Percentiles rank a stretch among this genome's conserved stretches.
Conservation (phyloP, 2,113 vertebrate genomes). For the Amphiprion percula region DNA sequence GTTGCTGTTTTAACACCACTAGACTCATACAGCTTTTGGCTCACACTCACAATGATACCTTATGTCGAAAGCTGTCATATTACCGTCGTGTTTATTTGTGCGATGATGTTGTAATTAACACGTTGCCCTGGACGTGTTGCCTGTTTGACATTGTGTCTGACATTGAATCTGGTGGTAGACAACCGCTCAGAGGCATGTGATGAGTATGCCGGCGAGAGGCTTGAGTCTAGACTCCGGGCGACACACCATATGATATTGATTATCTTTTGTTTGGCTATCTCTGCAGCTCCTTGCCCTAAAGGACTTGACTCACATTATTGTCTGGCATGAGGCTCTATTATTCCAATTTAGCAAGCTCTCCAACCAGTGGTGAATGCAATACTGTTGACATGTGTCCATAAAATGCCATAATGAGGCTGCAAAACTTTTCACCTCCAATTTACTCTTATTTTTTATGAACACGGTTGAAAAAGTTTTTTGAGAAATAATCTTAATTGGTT, state of each 20-base stretch:
- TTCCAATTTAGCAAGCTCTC: slow-evolving; percentile 68
- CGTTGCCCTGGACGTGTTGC: slow-evolving; percentile 60
- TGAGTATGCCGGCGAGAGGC: slow-evolving; percentile 65
- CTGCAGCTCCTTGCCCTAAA: slow-evolving; percentile 80
- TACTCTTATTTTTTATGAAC: background rate
- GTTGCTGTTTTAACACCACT: background rate
- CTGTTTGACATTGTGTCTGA: slow-evolving; percentile 82
- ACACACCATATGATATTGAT: slow-evolving; percentile 85
- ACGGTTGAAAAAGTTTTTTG: background rate
- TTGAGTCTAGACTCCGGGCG: slow-evolving; percentile 78
- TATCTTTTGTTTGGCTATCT: slow-evolving; percentile 84
- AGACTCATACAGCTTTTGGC: too few relatives aligned
- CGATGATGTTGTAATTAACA: slow-evolving; percentile 74
- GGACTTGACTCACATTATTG: slow-evolving; percentile 77
- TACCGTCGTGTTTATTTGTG: slow-evolving; percentile 31
- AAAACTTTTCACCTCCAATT: background rate
- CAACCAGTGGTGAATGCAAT: slow-evolving; percentile 21
- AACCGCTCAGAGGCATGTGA: slow-evolving; percentile 78
- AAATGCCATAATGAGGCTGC: slow-evolving; percentile 34
- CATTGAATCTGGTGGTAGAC: slow-evolving; percentile 77
- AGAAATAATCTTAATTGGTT: background rate
- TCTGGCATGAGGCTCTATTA: slow-evolving; percentile 76
- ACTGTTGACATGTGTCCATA: slow-evolving; percentile 45
- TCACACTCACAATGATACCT: background rate
- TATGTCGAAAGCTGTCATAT: slow-evolving; percentile 42